Base-by-base conservation (phyloP, 2,797 vertebrate species). In the Lutjanus argentimaculatus region DNA sequence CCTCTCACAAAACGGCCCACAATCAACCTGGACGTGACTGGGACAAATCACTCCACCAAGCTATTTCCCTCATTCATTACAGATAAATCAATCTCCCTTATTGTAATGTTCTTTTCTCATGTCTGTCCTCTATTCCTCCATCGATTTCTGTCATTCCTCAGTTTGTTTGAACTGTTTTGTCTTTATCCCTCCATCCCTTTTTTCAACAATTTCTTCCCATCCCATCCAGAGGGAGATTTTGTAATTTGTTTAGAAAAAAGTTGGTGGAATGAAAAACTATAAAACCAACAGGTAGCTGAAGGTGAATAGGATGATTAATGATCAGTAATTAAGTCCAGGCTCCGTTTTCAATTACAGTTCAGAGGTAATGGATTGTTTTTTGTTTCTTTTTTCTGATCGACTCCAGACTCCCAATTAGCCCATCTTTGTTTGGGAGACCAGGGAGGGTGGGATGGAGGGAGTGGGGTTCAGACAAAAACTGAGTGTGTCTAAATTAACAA, bases 331-430 rank as follows among this genome's bases (percentile, higher is more conserved):
- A 89, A 78, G 85, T 70, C 58, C 7, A 43, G 73, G 79, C 64
- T 79, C n/a, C 84, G 68, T 84, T 91, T 90, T 84, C 87, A 88
- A 84, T 91, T 90, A 90, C 84, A 91, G 75, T 85, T 89, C 77
- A 85, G 83, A 64, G 62, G 68, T 85, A 88, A 89, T 85, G 4
- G 80, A 75, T 88, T 80, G 75, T 62, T 84, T 87, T 83, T 77
- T 72, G 45, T 85, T 80, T 70, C 11, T 52, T 77, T 85, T 80
- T 62, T 79, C 66, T 67, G 49, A 62, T 66, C 1, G 2, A 84
- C 68, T 80, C 75, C 77, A 81, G 84, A 84, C 84, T 84, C 64
- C 75, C 85, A 90, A 91, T 92, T 89, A 93, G 83, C 43, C 71
- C 0, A 13, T 66, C 77, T 89, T 89, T 90, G 65, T 87, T 69